Percentiles rank a stretch among this genome's conserved stretches.
phyloP scores from a whole-genome alignment of 2,888 invertebrate genomes.

The Drosophila prostipennis region DNA sequence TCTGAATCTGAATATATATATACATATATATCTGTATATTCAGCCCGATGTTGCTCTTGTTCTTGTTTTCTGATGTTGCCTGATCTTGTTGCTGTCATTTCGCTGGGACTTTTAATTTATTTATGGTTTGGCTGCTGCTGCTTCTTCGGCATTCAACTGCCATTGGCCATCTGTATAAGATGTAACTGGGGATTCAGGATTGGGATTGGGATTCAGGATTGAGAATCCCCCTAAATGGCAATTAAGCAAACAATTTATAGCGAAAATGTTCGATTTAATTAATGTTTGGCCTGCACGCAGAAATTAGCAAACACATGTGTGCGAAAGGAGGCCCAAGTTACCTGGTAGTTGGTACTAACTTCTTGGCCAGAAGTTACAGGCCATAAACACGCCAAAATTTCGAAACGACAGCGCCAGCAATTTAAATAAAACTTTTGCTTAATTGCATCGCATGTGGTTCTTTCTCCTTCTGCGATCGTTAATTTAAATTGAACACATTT shows the following conservation, averaged over 20 bases:
- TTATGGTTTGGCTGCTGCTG: conserved; percentile 59
- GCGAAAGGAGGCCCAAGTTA: conserved; percentile 4
- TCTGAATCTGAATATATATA: conserved; percentile 48
- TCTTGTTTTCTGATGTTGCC: conserved; percentile 70
- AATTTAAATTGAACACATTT: conserved; percentile 78
- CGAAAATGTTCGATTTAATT: conserved; percentile 75
- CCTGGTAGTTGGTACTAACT: not conserved
- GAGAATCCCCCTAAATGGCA: conserved; percentile 66
- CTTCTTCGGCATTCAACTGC: conserved; percentile 65
- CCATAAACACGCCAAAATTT: conserved; percentile 57
- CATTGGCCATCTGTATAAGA: conserved; percentile 19
- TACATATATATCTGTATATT: conserved; percentile 25
- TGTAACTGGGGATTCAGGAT: not conserved
- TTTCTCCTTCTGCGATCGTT: conserved; percentile 68
- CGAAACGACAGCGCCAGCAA: conserved; percentile 63
- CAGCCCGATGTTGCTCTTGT: conserved; percentile 49
- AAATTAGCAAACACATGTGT: conserved; percentile 77
- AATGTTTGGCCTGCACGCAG: conserved; percentile 76
- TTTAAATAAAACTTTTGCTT: conserved; percentile 79
- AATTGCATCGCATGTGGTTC: conserved; percentile 61
- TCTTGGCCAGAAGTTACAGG: conserved; percentile 49
- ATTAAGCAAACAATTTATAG: conserved; percentile 78
- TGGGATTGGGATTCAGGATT: too few relatives aligned
- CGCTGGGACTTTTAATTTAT: conserved; percentile 75
- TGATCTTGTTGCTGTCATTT: conserved; percentile 66